Evolutionary conservation across 2,113 vertebrate species (phyloP).

Genomic region (Ceyx cyanopectus): DNA sequence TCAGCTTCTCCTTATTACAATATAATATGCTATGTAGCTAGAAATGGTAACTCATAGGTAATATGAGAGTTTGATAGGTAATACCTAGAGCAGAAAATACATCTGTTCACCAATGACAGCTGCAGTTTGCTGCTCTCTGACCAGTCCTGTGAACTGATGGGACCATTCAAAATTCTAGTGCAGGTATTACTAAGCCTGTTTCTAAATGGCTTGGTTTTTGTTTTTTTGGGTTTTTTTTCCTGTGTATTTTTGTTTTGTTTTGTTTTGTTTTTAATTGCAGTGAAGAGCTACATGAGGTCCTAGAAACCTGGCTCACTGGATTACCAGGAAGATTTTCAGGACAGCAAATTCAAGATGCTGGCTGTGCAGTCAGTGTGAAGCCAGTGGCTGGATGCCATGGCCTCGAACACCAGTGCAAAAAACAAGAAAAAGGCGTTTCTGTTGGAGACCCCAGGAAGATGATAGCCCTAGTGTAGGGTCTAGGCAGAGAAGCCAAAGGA

Average conservation of each 20-base stretch:
- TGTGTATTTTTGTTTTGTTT: background rate
- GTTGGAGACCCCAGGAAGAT: background rate
- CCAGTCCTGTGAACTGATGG: background rate
- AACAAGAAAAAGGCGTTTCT: accelerated
- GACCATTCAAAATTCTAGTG: background rate
- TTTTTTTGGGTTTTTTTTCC: background rate
- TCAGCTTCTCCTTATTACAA: background rate
- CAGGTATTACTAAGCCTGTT: background rate
- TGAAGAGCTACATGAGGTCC: background rate
- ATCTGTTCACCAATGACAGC: background rate
- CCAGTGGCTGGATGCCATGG: background rate
- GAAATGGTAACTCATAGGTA: background rate
- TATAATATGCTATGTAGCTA: background rate
- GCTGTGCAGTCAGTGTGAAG: background rate
- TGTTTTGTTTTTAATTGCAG: background rate
- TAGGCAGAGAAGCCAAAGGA: background rate
- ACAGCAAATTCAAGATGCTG: background rate
- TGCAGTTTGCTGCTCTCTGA: background rate
- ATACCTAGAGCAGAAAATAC: background rate
- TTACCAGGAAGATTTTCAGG: background rate
- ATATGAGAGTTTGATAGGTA: background rate
- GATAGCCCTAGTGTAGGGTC: too few species aligned
- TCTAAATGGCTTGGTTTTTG: background rate
- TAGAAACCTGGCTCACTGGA: accelerated
- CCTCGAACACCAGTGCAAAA: accelerated